Percentiles rank a stretch among this genome's conserved stretches.
phyloP scores from a whole-genome alignment of 2,797 vertebrate genomes.

The Catharus ustulatus region DNA sequence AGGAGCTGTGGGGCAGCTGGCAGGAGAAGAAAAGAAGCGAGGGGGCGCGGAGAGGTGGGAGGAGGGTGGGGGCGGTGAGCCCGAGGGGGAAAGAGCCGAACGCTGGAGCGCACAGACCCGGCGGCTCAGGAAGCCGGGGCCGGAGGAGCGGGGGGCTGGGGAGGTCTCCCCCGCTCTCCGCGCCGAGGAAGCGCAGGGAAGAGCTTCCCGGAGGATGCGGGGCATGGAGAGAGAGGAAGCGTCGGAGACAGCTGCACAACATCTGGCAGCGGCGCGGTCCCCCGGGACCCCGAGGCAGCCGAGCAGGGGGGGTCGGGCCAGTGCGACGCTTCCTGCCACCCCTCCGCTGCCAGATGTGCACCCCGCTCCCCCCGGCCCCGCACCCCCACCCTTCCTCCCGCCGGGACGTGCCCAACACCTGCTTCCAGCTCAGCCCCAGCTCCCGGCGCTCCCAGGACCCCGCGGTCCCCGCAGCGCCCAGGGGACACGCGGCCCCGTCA shows the following conservation, averaged over 20 bases:
- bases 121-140: not conserved
- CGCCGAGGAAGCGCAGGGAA: slow-evolving; percentile 49
- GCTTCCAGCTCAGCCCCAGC: not conserved
- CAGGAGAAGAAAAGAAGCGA: not conserved
- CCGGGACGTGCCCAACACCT: not conserved
- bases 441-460: slow-evolving; percentile 21
- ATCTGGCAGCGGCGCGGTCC: slow-evolving; percentile 68
- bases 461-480: not conserved
- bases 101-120: not conserved
- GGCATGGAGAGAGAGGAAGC: slow-evolving; percentile 61
- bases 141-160: not conserved
- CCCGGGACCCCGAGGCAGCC: slow-evolving; percentile 25
- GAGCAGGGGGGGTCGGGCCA: not conserved
- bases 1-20: not conserved
- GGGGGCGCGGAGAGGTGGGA: not conserved
- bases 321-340: slow-evolving; percentile 37
- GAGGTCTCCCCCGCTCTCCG: not conserved
- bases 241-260: slow-evolving; percentile 76
- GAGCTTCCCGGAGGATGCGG: slow-evolving; percentile 70
- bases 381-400: not conserved
- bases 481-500: not conserved
- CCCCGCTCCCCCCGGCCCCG: not conserved
- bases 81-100: not conserved
- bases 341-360: slow-evolving; percentile 45
- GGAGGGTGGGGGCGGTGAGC: not conserved